Conservation (phyloP, 1,140 invertebrate species). For the Cepaea nemoralis region DNA sequence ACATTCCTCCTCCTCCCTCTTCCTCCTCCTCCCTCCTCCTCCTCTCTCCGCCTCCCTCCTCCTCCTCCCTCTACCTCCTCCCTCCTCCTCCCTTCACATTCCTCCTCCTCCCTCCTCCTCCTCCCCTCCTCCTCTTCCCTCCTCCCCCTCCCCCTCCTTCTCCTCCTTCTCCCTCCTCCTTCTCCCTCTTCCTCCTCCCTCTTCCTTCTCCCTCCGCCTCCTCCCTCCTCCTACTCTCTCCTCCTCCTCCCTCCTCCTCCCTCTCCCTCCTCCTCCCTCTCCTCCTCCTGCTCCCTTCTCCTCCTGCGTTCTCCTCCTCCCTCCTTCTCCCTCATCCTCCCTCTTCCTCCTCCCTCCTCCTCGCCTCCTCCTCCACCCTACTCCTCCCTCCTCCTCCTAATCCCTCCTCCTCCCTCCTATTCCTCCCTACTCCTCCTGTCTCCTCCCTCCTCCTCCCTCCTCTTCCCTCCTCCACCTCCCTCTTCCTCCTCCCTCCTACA, state of each 20-base stretch:
- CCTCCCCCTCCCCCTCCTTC: background rate
- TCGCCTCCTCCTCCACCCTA: too few relatives aligned
- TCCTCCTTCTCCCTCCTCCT: background rate
- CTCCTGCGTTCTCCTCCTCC: too few relatives aligned
- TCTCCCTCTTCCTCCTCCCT: background rate
- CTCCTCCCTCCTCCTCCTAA: too few relatives aligned
- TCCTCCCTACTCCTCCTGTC: too few relatives aligned
- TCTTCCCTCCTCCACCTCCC: background rate
- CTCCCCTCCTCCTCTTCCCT: background rate
- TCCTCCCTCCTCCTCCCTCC: background rate
- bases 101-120: constrained; percentile 1
- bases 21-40: background rate
- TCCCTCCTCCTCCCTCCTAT: too few relatives aligned
- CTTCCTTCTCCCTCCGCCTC: too few relatives aligned
- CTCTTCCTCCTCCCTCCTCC: too few relatives aligned
- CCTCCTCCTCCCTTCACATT: constrained; percentile 26
- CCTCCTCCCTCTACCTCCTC: constrained; percentile 17
- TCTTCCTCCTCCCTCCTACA: background rate
- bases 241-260: constrained; percentile 9
- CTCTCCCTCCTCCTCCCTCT: background rate
- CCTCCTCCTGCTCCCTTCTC: too few relatives aligned
- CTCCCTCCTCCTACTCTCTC: too few relatives aligned
- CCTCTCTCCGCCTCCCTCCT: too few relatives aligned
- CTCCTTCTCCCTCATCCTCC: too few relatives aligned
- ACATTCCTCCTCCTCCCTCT: too few relatives aligned